Evolutionary conservation across 2,888 invertebrate species (phyloP).

Genomic region (Dioctria linearis): DNA sequence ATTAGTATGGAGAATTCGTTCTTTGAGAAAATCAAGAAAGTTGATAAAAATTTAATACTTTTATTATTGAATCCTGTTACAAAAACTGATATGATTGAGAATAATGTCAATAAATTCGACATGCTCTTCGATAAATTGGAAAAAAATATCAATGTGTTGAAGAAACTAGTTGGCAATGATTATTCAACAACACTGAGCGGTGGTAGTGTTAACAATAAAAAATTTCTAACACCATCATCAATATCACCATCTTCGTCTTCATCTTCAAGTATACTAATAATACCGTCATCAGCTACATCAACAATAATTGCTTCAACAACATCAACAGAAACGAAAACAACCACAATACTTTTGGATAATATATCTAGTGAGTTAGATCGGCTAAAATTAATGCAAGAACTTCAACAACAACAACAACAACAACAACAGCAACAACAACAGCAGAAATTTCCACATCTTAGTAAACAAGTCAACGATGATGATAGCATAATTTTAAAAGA

Average conservation of each 20-base stretch:
- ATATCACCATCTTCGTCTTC: neutral
- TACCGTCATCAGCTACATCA: neutral
- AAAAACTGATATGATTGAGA: conserved; percentile 29
- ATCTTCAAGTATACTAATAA: conserved; percentile 9
- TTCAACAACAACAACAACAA: neutral
- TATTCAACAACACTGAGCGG: conserved; percentile 7
- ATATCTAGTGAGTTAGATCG: conserved; percentile 54
- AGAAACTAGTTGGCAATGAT: conserved; percentile 66
- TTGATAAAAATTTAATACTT: conserved; percentile 67
- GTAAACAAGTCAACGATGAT: conserved; percentile 38
- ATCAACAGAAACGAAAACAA: neutral
- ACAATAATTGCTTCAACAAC: neutral
- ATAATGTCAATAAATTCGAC: conserved; percentile 60
- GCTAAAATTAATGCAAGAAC: conserved; percentile 51
- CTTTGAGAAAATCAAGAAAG: conserved; percentile 68
- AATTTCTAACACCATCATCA: neutral
- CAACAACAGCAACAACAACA: neutral
- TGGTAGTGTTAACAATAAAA: conserved; percentile 29
- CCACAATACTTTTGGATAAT: neutral
- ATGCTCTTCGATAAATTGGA: conserved; percentile 66
- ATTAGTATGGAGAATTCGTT: conserved; percentile 65
- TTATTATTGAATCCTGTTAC: conserved; percentile 68
- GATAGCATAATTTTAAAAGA: conserved; percentile 49
- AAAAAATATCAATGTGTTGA: conserved; percentile 68
- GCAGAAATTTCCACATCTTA: neutral